Evolutionary conservation across 2,888 invertebrate species (phyloP), one percentile per base, ranked within the genome.

Genomic region (Notocelia uddmanniana): DNA sequence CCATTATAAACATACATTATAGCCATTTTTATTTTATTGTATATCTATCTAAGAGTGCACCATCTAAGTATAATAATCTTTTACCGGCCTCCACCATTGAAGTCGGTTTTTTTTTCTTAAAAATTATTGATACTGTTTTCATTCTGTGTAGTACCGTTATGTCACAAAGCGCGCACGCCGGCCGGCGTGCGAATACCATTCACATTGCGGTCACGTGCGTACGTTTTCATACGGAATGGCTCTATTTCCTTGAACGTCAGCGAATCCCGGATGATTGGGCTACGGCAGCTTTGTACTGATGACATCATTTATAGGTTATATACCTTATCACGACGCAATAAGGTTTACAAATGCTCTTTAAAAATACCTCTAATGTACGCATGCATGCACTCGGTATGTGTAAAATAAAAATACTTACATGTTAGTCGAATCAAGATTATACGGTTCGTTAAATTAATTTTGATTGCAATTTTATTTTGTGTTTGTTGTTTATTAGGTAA

Each of bases 121-220:
- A n/a, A n/a, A n/a, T n/a, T n/a, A n/a, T n/a, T 13, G 18, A 0
- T 59, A 58, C 57, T 58, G 48, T 23, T 34, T 1, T 18, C 48
- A 34, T 10, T 68, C 50, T 72, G 67, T 52, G 55, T 60, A 15
- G 52, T 48, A 66, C 31, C 59, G 67, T 60, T 37, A 59, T 59
- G 45, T 67, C 66, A 71, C 64, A 66, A 70, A 58, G 64, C 71
- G 71, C 71, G n/a, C 26, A 37, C 71, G 71, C 60, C 63, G 48
- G 58, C 45, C 34, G 59, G 71, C 67, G 55, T 62, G 71, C 67
- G 60, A 62, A 62, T 60, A 8, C 26, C 62, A 72, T 72, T 68
- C 60, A 31, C 48, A 72, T 68, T 21, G 48, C 37, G 26, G 34
- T 62, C 72, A 72, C 72, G 71, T 54, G 55, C 67, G 21, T 41